These are phyloP conservation scores for Lottia scabra DNA, from an alignment of 2,888 invertebrate species.

Conservation along the genomic window DNA sequence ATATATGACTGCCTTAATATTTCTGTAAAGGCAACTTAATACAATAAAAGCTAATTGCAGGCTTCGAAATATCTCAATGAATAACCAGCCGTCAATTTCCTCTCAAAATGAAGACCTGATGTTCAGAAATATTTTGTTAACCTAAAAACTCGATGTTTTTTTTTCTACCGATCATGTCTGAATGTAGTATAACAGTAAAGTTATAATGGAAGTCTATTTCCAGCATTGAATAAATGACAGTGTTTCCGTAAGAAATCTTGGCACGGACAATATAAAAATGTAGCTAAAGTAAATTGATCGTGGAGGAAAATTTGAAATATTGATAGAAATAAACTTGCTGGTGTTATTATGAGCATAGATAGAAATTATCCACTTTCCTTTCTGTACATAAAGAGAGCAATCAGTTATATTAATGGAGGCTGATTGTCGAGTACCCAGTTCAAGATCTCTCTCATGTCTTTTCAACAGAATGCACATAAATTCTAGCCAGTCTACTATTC, in stretches of 20 bases:
- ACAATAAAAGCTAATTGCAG: conserved; percentile 6
- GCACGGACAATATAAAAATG: neutral
- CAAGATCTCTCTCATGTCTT: too few relatives aligned
- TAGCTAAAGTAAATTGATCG: neutral
- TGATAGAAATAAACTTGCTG: neutral
- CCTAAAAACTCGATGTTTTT: neutral
- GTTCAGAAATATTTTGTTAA: conserved; percentile 6
- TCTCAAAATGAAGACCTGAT: conserved; percentile 3
- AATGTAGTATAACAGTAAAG: neutral
- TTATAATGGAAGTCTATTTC: conserved; percentile 1
- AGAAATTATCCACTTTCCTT: conserved; percentile 2
- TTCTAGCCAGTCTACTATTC: too few relatives aligned
- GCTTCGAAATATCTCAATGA: neutral
- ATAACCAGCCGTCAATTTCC: neutral
- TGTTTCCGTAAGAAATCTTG: neutral
- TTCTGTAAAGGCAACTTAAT: neutral
- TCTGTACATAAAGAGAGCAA: neutral
- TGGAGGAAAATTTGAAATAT: conserved; percentile 1
- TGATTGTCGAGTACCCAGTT: too few relatives aligned
- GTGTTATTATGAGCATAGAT: neutral
- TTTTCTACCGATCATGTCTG: neutral
- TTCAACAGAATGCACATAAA: too few relatives aligned
- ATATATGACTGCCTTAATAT: neutral
- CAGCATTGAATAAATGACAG: neutral
- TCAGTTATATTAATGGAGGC: neutral